Percentiles rank a stretch among this genome's conserved stretches.
Evolutionary conservation across 2,797 vertebrate genomes (phyloP).

Genomic region (Nothura maculosa): DNA sequence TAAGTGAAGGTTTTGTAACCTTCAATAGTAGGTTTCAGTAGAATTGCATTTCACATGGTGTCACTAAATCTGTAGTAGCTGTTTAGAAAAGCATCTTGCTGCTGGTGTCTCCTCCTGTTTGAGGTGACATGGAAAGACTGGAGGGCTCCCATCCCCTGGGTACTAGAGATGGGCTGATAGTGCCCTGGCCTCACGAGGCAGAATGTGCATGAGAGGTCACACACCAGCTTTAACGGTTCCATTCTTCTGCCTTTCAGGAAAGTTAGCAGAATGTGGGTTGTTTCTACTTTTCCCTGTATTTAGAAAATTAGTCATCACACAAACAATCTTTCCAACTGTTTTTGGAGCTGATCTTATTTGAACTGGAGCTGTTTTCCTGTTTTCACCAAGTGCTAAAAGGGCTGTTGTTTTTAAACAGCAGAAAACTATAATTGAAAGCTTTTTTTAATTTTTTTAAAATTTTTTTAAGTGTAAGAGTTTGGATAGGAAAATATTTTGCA

Average conservation of each 20-base stretch:
- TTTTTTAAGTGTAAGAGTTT: neutral
- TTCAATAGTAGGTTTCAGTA: neutral
- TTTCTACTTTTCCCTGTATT: neutral
- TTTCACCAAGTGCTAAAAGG: neutral
- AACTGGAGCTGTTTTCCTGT: neutral
- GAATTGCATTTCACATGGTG: neutral
- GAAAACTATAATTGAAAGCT: neutral
- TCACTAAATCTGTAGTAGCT: neutral
- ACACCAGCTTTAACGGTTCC: neutral
- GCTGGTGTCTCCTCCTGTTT: neutral
- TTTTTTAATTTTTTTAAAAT: no score
- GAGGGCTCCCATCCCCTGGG: neutral
- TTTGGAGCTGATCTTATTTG: neutral
- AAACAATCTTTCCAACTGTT: neutral
- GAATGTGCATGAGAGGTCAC: neutral
- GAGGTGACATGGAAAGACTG: neutral
- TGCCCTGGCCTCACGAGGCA: neutral
- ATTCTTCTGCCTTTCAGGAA: neutral
- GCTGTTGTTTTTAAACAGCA: neutral
- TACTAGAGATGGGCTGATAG: neutral
- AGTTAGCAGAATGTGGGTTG: neutral
- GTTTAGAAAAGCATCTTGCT: neutral
- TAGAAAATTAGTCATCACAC: neutral
- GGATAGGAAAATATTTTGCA: neutral
- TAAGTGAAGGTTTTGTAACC: no score